Percentiles rank a stretch among this genome's conserved stretches.
These are phyloP conservation scores for Aptenodytes patagonicus DNA, from an alignment of 2,113 vertebrate genomes.

Conservation along the genomic window DNA sequence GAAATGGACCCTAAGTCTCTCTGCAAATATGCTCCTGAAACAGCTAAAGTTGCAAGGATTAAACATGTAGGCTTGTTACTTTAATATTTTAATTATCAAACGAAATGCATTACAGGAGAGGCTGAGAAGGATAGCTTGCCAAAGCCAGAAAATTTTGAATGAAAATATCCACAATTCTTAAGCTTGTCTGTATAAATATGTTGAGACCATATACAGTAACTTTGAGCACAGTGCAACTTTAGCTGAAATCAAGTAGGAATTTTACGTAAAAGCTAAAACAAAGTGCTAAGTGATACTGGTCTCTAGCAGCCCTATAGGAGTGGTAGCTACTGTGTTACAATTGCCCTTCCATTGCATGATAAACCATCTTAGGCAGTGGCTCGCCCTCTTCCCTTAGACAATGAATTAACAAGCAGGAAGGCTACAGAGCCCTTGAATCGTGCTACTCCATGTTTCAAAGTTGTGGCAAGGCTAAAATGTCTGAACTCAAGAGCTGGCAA, in stretches of 20 bases:
- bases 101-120: neutral
- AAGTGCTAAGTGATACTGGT: neutral
- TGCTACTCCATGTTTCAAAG: neutral
- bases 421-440: neutral
- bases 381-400: neutral
- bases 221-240: neutral
- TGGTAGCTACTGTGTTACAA: neutral
- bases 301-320: neutral
- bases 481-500: neutral
- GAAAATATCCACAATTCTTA: neutral
- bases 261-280: neutral
- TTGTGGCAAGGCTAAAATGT: neutral
- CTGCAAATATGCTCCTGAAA: neutral
- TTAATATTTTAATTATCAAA: neutral
- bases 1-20: neutral
- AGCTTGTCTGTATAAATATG: neutral
- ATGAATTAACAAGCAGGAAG: neutral
- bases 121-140: neutral
- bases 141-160: neutral
- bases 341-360: neutral
- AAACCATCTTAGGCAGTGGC: neutral
- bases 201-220: neutral
- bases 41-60: neutral
- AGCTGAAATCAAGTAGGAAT: neutral
- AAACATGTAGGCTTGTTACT: neutral